Conservation (phyloP, 2,797 vertebrate species). For the Coregonus sp. region DNA sequence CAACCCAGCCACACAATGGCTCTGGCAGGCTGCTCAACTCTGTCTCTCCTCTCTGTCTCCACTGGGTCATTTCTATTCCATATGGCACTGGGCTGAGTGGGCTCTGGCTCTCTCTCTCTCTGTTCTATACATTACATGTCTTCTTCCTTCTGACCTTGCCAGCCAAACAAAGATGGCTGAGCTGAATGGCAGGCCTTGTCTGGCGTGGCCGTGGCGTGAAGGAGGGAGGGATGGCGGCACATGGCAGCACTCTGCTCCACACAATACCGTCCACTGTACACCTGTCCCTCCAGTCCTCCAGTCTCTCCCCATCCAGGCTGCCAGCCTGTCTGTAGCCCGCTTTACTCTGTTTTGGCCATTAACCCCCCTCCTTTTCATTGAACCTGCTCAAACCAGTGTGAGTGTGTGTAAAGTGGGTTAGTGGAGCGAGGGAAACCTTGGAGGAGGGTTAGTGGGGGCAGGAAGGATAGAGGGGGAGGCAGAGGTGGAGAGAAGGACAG, state of each 20-base stretch:
- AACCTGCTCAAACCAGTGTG: background rate
- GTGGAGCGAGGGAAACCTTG: background rate
- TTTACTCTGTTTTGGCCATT: background rate
- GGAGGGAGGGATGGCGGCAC: constrained; percentile 61
- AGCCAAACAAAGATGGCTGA: constrained; percentile 63
- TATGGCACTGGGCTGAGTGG: constrained; percentile 40
- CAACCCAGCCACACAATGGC: background rate
- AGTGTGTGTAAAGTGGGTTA: background rate
- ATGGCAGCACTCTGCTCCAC: constrained; percentile 40
- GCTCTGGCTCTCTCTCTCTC: constrained; percentile 10
- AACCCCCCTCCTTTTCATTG: background rate
- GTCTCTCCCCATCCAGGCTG: background rate
- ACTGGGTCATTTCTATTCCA: constrained; percentile 39
- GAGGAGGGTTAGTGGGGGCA: too few relatives aligned
- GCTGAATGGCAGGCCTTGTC: constrained; percentile 58
- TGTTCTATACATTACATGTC: constrained; percentile 8
- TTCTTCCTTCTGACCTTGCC: constrained; percentile 32
- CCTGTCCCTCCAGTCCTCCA: constrained; percentile 48
- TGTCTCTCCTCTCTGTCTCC: too few relatives aligned
- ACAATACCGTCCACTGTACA: constrained; percentile 69
- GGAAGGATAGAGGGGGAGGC: background rate
- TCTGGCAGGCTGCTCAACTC: background rate
- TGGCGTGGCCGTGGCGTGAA: constrained; percentile 44
- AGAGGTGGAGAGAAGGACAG: background rate
- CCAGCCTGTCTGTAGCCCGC: background rate